Evolutionary conservation across 2,888 invertebrate species (phyloP).

Genomic region (Halictus quadricinctus): DNA sequence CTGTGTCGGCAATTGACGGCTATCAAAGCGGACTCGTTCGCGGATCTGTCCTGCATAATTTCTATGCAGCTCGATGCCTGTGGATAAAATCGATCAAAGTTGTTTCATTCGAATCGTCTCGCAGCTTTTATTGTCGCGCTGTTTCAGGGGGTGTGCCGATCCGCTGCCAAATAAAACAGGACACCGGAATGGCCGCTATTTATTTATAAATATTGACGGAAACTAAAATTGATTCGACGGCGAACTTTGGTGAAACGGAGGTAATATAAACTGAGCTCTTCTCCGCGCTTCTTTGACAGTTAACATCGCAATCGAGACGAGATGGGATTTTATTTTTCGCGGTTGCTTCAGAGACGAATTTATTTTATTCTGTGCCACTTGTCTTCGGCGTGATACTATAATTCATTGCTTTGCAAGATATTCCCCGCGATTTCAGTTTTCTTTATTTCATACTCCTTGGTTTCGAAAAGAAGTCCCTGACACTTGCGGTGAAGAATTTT

Average conservation of each 20-base stretch:
- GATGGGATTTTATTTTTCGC: background rate
- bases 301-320: background rate
- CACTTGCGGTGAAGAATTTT: background rate
- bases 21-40: slow-evolving; percentile 39
- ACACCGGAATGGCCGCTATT: background rate
- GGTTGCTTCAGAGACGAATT: background rate
- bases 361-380: background rate
- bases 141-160: no score
- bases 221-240: background rate
- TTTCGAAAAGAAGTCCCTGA: background rate
- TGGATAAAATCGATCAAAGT: slow-evolving; percentile 5
- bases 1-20: slow-evolving; percentile 64
- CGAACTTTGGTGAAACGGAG: background rate
- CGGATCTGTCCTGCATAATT: slow-evolving; percentile 52
- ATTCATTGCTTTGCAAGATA: background rate
- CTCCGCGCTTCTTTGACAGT: background rate
- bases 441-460: background rate
- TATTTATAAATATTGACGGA: background rate
- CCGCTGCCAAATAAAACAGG: background rate
- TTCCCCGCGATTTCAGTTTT: background rate
- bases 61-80: slow-evolving; percentile 68
- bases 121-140: background rate
- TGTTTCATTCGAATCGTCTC: background rate
- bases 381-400: background rate
- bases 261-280: background rate